A percentile compares a stretch with the other conserved stretches of the same genome.
phyloP scores from a whole-genome alignment of 2,888 invertebrate species.

The Erynnis tages region DNA sequence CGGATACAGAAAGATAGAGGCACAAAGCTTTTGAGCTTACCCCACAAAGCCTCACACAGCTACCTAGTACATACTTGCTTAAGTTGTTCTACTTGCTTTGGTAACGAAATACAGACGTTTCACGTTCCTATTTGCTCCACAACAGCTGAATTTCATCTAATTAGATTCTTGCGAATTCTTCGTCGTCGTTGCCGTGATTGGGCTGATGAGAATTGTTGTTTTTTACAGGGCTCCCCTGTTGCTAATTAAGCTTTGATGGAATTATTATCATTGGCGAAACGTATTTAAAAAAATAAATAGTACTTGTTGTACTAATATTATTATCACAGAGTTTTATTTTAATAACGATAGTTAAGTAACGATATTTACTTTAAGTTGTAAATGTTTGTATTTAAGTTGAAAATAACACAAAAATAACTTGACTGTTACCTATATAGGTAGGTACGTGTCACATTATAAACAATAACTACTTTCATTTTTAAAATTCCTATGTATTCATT shows the following conservation, averaged over 20 bases:
- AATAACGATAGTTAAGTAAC: no score
- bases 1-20: slow-evolving; percentile 4
- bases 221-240: neutral
- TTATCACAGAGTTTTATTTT: no score
- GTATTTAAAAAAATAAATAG: no score
- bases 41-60: slow-evolving; percentile 1
- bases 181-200: neutral
- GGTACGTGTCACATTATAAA: no score
- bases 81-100: slow-evolving; percentile 10
- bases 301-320: no score
- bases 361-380: no score
- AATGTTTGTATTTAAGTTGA: no score
- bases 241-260: neutral
- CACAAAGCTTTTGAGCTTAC: slow-evolving; percentile 12
- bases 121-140: neutral
- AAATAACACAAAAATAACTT: no score
- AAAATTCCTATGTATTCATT: no score
- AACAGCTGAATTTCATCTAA: slow-evolving; percentile 17
- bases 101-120: neutral
- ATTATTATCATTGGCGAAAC: no score
- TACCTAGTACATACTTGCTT: slow-evolving; percentile 10
- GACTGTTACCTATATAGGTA: no score
- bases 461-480: no score
- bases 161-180: slow-evolving; percentile 16
- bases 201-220: slow-evolving; percentile 1